Evolutionary conservation across 64 coral and sea anemone species (phyloP).

Genomic region (Pachyseris speciosa): DNA sequence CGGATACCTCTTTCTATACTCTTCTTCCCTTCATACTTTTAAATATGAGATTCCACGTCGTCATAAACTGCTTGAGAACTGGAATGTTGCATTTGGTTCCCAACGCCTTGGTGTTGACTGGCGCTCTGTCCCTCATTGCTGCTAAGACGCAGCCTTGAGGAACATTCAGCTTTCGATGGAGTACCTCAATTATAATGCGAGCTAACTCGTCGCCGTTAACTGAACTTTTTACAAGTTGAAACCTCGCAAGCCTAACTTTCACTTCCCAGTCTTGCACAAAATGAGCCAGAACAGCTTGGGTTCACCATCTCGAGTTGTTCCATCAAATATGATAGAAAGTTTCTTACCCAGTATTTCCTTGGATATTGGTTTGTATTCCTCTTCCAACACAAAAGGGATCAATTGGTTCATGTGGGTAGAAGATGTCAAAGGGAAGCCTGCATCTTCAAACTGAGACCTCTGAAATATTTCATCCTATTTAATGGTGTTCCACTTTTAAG

Average conservation of each 20-base stretch:
- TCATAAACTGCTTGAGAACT: slow-evolving; percentile 15
- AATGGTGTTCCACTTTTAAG: slow-evolving; percentile 63
- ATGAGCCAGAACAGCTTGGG: background rate
- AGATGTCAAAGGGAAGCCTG: slow-evolving; percentile 27
- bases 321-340: slow-evolving; percentile 58
- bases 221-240: slow-evolving; percentile 36
- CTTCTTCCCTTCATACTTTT: slow-evolving; percentile 33
- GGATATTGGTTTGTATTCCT: slow-evolving; percentile 41
- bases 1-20: slow-evolving; percentile 10
- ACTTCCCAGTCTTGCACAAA: slow-evolving; percentile 64
- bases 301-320: slow-evolving; percentile 57
- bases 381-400: slow-evolving; percentile 47
- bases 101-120: slow-evolving; percentile 59
- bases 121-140: slow-evolving; percentile 49
- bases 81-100: slow-evolving; percentile 19
- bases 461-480: slow-evolving; percentile 34
- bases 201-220: slow-evolving; percentile 42
- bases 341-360: slow-evolving; percentile 41
- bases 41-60: slow-evolving; percentile 41
- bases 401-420: slow-evolving; percentile 22
- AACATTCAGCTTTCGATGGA: slow-evolving; percentile 53
- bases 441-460: slow-evolving; percentile 64
- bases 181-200: slow-evolving; percentile 53
- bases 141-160: slow-evolving; percentile 11
- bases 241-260: slow-evolving; percentile 35